These are phyloP conservation scores for Parasteatoda tepidariorum DNA, from an alignment of 1,140 invertebrate species.

Conservation along the genomic window DNA sequence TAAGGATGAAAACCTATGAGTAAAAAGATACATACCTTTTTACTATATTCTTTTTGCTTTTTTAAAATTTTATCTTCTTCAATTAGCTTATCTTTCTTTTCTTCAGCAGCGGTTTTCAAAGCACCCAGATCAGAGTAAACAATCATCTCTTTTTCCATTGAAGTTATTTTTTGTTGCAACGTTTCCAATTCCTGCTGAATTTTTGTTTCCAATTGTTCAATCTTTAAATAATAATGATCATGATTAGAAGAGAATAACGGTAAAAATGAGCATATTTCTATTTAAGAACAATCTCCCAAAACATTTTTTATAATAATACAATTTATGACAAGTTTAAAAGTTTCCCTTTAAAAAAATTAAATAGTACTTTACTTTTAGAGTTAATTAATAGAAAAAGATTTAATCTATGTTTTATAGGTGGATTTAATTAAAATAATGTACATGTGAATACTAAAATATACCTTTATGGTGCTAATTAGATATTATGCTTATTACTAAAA, in stretches of 20 bases:
- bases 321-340: too few species aligned
- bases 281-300: not conserved
- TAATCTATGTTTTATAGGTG: too few species aligned
- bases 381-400: too few species aligned
- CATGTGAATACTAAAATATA: too few species aligned
- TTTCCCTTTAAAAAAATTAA: too few species aligned
- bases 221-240: slow-evolving; percentile 63
- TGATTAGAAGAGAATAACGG: not conserved
- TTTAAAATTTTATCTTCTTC: slow-evolving; percentile 70
- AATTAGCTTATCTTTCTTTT: slow-evolving; percentile 70
- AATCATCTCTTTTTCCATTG: slow-evolving; percentile 71
- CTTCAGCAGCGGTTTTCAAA: slow-evolving; percentile 70
- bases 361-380: too few species aligned
- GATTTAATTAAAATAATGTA: too few species aligned
- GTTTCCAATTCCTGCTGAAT: slow-evolving; percentile 71
- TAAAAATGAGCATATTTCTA: not conserved
- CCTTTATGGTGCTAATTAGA: too few species aligned
- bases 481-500: too few species aligned
- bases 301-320: not conserved
- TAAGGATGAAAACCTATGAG: too few species aligned
- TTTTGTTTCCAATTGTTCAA: slow-evolving; percentile 73
- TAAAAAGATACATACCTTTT: slow-evolving; percentile 57
- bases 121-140: slow-evolving; percentile 71
- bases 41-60: slow-evolving; percentile 65
- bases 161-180: slow-evolving; percentile 70